Conservation (phyloP, 2,888 invertebrate genomes). For the Nudaria mundana region DNA sequence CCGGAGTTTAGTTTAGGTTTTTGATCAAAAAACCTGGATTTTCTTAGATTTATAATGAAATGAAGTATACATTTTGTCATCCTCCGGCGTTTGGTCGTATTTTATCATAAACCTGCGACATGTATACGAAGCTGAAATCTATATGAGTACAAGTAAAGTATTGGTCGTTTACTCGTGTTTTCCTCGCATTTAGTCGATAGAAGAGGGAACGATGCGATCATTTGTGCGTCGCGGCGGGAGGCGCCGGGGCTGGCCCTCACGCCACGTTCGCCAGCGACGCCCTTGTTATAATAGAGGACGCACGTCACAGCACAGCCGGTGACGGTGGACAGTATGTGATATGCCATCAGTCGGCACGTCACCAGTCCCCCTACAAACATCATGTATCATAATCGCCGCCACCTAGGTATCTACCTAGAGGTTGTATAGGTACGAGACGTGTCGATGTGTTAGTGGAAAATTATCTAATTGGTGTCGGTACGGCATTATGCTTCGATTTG, state of each 20-base stretch:
- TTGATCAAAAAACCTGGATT: too few relatives aligned
- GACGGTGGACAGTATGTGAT: not conserved
- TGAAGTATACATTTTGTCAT: too few relatives aligned
- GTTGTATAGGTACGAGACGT: too few relatives aligned
- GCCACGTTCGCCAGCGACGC: too few relatives aligned
- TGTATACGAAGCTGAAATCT: not conserved
- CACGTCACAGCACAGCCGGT: conserved; percentile 1
- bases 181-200: conserved; percentile 3
- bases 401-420: not conserved
- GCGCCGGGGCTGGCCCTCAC: conserved; percentile 4
- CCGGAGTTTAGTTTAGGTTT: too few relatives aligned
- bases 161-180: not conserved
- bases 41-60: too few relatives aligned
- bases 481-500: too few relatives aligned
- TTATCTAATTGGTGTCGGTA: conserved; percentile 22
- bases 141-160: not conserved
- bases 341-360: not conserved
- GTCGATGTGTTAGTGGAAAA: conserved; percentile 19
- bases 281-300: conserved; percentile 1
- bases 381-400: not conserved
- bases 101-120: too few relatives aligned
- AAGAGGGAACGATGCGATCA: conserved; percentile 2
- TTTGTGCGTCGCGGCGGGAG: conserved; percentile 10
- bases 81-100: too few relatives aligned
- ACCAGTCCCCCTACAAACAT: not conserved